phyloP scores from a whole-genome alignment of 1,140 invertebrate species.

The Drosophila tropicalis region DNA sequence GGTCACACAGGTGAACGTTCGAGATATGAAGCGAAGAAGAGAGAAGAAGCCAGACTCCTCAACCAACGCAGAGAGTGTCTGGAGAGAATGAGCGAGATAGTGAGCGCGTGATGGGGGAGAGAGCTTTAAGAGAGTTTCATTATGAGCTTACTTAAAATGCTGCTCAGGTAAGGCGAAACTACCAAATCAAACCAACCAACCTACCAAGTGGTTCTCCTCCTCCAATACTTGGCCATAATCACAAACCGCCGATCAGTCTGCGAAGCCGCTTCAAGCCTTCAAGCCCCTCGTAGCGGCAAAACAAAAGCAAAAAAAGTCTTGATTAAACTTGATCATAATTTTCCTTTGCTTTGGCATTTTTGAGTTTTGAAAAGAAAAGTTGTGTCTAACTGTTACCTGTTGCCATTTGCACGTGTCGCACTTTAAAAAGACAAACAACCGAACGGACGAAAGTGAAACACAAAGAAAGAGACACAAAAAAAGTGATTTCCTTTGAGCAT shows the following conservation, averaged over 20 bases:
- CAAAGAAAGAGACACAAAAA: conserved; percentile 2
- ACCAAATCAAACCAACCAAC: not conserved
- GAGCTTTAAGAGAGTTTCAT: conserved; percentile 46
- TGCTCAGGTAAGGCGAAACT: conserved; percentile 54
- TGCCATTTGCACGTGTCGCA: not conserved
- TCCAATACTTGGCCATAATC: conserved; percentile 17
- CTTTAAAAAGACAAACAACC: too few species aligned
- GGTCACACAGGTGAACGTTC: conserved; percentile 14
- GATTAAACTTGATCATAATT: not conserved
- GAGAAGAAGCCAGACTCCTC: not conserved
- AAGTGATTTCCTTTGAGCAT: conserved; percentile 31
- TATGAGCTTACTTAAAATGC: conserved; percentile 62
- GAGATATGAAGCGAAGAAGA: not conserved
- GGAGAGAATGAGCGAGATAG: not conserved
- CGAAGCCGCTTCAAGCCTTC: conserved; percentile 57
- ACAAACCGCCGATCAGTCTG: conserved; percentile 48
- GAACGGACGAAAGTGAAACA: not conserved
- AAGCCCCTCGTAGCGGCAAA: conserved; percentile 35
- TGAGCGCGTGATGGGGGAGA: conserved; percentile 16
- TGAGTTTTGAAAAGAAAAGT: conserved; percentile 4
- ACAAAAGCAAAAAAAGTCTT: not conserved
- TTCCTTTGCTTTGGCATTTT: conserved; percentile 3
- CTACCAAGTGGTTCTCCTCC: not conserved
- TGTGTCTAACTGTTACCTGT: not conserved
- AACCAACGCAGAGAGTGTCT: not conserved